Conservation (phyloP, 2,113 vertebrate species). For the Mustela nigripes region DNA sequence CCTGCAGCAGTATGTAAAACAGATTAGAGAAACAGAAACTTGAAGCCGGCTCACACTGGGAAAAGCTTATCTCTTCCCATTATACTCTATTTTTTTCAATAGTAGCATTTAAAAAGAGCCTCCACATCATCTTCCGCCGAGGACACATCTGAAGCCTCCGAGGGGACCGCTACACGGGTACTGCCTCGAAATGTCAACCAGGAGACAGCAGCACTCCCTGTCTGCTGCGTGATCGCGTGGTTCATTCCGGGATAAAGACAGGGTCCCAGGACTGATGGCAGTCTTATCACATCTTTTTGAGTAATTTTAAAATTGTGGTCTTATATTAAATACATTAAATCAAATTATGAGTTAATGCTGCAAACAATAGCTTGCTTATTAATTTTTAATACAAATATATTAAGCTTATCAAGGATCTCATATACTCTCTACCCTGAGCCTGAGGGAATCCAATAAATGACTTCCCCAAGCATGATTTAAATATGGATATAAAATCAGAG, state of each 20-base stretch:
- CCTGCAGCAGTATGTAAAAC: slow-evolving; percentile 63
- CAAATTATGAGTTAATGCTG: slow-evolving; percentile 66
- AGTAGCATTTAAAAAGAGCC: slow-evolving; percentile 70
- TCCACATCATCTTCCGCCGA: slow-evolving; percentile 10
- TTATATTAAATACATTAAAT: slow-evolving; percentile 74
- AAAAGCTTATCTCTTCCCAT: slow-evolving; percentile 70
- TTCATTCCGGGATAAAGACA: slow-evolving; percentile 67
- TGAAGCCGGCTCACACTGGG: slow-evolving; percentile 45
- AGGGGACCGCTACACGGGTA: not conserved
- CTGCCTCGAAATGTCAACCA: slow-evolving; percentile 63
- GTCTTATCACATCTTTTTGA: slow-evolving; percentile 63
- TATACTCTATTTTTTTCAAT: slow-evolving; percentile 74
- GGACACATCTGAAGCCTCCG: slow-evolving; percentile 40
- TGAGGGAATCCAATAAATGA: slow-evolving; percentile 68
- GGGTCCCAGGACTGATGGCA: slow-evolving; percentile 71
- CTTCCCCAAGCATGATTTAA: slow-evolving; percentile 68
- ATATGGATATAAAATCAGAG: slow-evolving; percentile 48
- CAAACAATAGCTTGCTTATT: slow-evolving; percentile 72
- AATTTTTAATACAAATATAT: slow-evolving; percentile 82
- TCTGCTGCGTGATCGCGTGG: slow-evolving; percentile 56
- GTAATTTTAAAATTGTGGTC: slow-evolving; percentile 75
- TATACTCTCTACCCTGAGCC: slow-evolving; percentile 57
- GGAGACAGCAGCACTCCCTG: slow-evolving; percentile 63
- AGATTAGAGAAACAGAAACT: slow-evolving; percentile 72
- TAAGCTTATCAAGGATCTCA: slow-evolving; percentile 72